These are phyloP conservation scores for Caenorhabditis afra DNA, from an alignment of 2,888 invertebrate species.

Conservation along the genomic window DNA sequence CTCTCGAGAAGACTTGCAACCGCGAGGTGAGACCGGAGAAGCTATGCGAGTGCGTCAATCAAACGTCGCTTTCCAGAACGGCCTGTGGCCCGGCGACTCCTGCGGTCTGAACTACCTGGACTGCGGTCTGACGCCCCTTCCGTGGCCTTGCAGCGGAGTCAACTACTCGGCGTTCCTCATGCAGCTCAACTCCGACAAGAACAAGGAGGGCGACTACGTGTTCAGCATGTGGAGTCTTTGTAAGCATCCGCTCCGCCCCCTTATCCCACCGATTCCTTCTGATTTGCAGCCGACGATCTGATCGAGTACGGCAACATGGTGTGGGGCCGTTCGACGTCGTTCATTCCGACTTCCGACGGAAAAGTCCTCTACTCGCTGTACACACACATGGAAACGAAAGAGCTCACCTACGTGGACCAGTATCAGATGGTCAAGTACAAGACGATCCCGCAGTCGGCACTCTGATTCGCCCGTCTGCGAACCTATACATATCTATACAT, in stretches of 20 bases:
- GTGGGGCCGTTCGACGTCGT: slow-evolving; percentile 72
- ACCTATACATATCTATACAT: slow-evolving; percentile 8
- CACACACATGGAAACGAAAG: slow-evolving; percentile 74
- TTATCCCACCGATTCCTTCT: neutral
- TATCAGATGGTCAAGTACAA: slow-evolving; percentile 57
- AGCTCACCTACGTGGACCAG: slow-evolving; percentile 69
- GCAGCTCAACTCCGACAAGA: slow-evolving; percentile 64
- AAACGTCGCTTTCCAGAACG: slow-evolving; percentile 35
- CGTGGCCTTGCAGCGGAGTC: slow-evolving; percentile 61
- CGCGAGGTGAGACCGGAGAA: slow-evolving; percentile 60
- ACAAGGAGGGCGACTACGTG: slow-evolving; percentile 63
- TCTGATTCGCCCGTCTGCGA: neutral
- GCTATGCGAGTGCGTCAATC: too few relatives aligned
- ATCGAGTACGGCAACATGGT: slow-evolving; percentile 70
- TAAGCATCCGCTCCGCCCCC: slow-evolving; percentile 18
- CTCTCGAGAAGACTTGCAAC: slow-evolving; percentile 71
- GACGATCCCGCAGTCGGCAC: slow-evolving; percentile 20
- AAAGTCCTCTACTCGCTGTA: slow-evolving; percentile 60
- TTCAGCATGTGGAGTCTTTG: slow-evolving; percentile 69
- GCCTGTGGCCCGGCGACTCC: slow-evolving; percentile 74
- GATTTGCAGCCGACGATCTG: slow-evolving; percentile 68
- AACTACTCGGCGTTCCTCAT: slow-evolving; percentile 63
- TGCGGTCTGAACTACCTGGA: slow-evolving; percentile 70
- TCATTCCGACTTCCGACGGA: slow-evolving; percentile 70
- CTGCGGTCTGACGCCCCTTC: slow-evolving; percentile 62